Evolutionary conservation across 2,113 vertebrate species (phyloP).

Genomic region (Prolemur simus): DNA sequence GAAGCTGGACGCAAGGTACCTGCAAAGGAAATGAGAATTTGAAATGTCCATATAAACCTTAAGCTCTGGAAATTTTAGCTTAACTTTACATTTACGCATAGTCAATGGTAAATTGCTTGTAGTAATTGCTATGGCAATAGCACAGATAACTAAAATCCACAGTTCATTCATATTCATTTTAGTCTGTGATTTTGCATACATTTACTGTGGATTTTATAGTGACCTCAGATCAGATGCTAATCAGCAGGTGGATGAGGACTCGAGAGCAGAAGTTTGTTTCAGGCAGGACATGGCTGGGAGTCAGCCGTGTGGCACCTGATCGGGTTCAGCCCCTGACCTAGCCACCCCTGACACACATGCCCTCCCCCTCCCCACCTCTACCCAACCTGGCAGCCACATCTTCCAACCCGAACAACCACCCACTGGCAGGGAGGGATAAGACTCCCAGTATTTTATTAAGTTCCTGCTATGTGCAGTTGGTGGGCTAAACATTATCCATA

Average conservation of each 20-base stretch:
- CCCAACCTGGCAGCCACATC: not conserved
- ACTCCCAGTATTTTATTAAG: not conserved
- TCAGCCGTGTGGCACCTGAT: not conserved
- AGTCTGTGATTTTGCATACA: not conserved
- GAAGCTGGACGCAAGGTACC: not conserved
- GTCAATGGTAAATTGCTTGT: not conserved
- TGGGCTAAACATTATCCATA: not conserved
- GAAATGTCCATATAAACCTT: not conserved
- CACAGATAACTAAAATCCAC: not conserved
- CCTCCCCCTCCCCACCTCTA: not conserved
- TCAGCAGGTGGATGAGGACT: not conserved
- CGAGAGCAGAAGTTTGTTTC: not conserved
- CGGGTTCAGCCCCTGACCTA: not conserved
- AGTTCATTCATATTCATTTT: not conserved
- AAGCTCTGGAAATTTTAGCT: conserved; percentile 22
- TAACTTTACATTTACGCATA: not conserved
- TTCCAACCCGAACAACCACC: not conserved
- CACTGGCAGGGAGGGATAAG: not conserved
- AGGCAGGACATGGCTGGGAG: not conserved
- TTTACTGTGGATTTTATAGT: not conserved
- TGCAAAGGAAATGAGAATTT: not conserved
- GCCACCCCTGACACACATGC: not conserved
- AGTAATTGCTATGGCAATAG: not conserved
- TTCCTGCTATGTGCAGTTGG: not conserved
- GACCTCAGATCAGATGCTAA: not conserved